These are phyloP conservation scores for Chaenocephalus aceratus DNA, from an alignment of 2,113 vertebrate species.

Conservation along the genomic window DNA sequence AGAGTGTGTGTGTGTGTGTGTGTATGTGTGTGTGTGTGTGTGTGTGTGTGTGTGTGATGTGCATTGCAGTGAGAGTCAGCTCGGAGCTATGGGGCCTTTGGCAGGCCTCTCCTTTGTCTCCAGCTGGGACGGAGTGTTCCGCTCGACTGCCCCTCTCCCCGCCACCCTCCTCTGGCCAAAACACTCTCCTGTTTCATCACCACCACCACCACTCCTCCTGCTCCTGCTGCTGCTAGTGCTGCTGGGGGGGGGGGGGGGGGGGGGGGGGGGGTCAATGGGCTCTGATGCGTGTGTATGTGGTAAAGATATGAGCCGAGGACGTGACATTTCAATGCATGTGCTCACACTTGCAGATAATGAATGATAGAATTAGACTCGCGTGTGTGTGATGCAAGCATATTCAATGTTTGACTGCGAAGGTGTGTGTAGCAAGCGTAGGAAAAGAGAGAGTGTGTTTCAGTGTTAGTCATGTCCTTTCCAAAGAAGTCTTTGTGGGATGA, in stretches of 20 bases:
- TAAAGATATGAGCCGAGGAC: conserved; percentile 6
- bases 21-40: conserved; percentile 54
- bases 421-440: conserved; percentile 11
- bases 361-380: background rate
- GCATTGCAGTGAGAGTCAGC: conserved; percentile 83
- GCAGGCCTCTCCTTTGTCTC: conserved; percentile 82
- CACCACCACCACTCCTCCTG: background rate
- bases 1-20: conserved; percentile 27
- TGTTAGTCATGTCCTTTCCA: conserved; percentile 29
- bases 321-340: conserved; percentile 22
- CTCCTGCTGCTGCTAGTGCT: conserved; percentile 3
- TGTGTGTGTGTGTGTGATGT: conserved; percentile 40
- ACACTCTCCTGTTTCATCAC: conserved; percentile 76
- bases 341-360: conserved; percentile 13
- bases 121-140: conserved; percentile 84
- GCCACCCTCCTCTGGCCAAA: conserved; percentile 57
- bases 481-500: conserved; percentile 25
- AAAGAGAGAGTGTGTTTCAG: background rate
- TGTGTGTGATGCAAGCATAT: background rate
- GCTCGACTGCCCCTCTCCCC: conserved; percentile 56
- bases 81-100: conserved; percentile 84
- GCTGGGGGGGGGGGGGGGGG: background rate
- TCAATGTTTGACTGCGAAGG: conserved; percentile 17
- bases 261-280: background rate
- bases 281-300: conserved; percentile 7